These are phyloP conservation scores for Sinocyclocheilus anophthalmus DNA, from an alignment of 2,113 vertebrate species.

Conservation along the genomic window DNA sequence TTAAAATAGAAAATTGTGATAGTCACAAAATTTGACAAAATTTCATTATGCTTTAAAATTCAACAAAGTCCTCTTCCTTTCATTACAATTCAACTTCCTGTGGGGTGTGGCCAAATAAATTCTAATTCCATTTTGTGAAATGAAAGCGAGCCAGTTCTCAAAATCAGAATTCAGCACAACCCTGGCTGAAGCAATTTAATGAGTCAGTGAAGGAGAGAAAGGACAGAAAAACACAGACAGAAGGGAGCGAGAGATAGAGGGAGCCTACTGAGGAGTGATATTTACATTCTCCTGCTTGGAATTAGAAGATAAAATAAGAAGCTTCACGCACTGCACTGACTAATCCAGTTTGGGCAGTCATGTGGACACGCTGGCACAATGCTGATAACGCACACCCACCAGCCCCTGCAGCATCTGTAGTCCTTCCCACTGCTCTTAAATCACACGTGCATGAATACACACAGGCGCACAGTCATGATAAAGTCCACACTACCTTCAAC, in stretches of 20 bases:
- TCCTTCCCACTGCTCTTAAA: slow-evolving; percentile 9
- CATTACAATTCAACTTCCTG: background rate
- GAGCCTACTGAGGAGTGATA: slow-evolving; percentile 6
- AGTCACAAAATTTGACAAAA: too few species aligned
- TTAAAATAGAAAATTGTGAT: background rate
- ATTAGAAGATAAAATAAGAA: slow-evolving; percentile 11
- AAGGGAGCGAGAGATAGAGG: background rate
- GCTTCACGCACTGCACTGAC: slow-evolving; percentile 8
- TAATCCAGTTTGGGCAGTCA: slow-evolving; percentile 6
- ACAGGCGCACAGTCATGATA: background rate
- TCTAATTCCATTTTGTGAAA: background rate
- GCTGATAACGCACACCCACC: slow-evolving; percentile 34
- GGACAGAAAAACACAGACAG: background rate
- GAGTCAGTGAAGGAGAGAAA: background rate
- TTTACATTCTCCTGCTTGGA: slow-evolving; percentile 26
- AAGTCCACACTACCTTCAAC: slow-evolving; percentile 3
- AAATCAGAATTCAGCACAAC: background rate
- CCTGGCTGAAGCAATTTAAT: background rate
- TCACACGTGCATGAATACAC: background rate
- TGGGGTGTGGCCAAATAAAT: background rate
- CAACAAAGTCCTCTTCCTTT: background rate
- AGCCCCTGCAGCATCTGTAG: slow-evolving; percentile 35
- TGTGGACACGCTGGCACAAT: slow-evolving; percentile 5
- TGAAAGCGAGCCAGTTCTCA: background rate
- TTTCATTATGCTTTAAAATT: too few species aligned